A percentile compares a stretch with the other conserved stretches of the same genome.
These are phyloP conservation scores for Anas capensis DNA, from an alignment of 2,797 vertebrate species.

Conservation along the genomic window DNA sequence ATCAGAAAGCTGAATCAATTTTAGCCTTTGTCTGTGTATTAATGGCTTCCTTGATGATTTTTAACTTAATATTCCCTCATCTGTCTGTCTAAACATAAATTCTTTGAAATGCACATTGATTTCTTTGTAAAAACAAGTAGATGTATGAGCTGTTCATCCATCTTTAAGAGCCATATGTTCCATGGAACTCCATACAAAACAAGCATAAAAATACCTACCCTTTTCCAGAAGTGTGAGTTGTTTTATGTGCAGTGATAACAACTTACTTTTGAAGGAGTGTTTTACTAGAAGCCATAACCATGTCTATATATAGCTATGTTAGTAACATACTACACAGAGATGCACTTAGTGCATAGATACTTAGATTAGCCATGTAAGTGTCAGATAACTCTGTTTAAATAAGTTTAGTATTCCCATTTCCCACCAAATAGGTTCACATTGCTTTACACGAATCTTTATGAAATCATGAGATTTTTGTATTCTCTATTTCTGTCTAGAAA, in stretches of 20 bases:
- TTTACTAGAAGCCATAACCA: not conserved
- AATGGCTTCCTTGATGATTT: constrained; percentile 9
- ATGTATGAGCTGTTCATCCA: not conserved
- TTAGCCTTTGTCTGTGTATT: not conserved
- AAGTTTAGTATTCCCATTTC: not conserved
- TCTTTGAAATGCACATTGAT: not conserved
- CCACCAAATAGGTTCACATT: fast-evolving
- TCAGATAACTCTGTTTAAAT: not conserved
- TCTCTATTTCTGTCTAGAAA: not conserved
- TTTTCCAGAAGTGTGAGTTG: fast-evolving
- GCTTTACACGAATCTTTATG: not conserved
- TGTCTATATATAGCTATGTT: not conserved
- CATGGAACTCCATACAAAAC: not conserved
- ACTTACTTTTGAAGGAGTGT: not conserved
- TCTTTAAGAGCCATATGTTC: not conserved
- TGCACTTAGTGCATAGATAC: not conserved
- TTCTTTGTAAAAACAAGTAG: constrained; percentile 22
- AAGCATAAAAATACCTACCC: not conserved
- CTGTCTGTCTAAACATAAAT: not conserved
- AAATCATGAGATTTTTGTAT: not conserved
- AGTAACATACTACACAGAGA: not conserved
- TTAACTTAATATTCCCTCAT: constrained; percentile 27
- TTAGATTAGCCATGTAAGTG: not conserved
- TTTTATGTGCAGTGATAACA: not conserved
- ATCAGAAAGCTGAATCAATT: not conserved